phyloP scores from a whole-genome alignment of 2,888 invertebrate genomes.

The Idaea dimidiata region DNA sequence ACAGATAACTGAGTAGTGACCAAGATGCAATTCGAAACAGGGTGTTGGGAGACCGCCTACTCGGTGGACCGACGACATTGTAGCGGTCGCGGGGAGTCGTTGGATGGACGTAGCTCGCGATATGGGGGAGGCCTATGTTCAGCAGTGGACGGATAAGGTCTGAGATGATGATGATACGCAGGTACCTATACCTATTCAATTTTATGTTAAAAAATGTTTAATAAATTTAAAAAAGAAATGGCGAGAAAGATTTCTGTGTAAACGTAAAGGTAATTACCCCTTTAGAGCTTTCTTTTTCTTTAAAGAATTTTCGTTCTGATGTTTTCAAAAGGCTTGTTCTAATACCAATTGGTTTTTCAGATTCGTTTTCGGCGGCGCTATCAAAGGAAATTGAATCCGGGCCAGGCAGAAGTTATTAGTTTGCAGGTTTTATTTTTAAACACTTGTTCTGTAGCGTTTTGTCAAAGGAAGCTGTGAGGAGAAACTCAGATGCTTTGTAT shows the following conservation, averaged over 20 bases:
- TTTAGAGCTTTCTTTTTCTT: neutral
- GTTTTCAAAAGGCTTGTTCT: slow-evolving; percentile 17
- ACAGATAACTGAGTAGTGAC: no score
- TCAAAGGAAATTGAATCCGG: slow-evolving; percentile 78
- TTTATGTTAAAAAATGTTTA: neutral
- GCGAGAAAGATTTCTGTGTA: slow-evolving; percentile 3
- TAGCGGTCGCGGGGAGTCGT: no score
- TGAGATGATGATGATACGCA: no score
- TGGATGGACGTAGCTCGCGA: no score
- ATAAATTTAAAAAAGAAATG: neutral
- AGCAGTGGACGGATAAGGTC: no score
- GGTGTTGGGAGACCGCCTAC: no score
- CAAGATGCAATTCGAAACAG: no score
- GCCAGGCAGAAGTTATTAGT: slow-evolving; percentile 79
- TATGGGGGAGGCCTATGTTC: no score
- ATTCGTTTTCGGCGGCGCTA: slow-evolving; percentile 80
- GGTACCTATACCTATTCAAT: no score
- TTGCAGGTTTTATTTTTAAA: slow-evolving; percentile 54
- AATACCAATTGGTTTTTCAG: slow-evolving; percentile 51
- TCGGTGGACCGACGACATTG: no score
- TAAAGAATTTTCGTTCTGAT: slow-evolving; percentile 5
- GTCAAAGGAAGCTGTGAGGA: neutral
- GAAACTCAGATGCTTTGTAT: neutral
- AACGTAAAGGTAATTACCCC: neutral
- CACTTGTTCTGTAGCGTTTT: slow-evolving; percentile 8